phyloP scores from a whole-genome alignment of 2,113 vertebrate genomes.

The Syrrhaptes paradoxus region DNA sequence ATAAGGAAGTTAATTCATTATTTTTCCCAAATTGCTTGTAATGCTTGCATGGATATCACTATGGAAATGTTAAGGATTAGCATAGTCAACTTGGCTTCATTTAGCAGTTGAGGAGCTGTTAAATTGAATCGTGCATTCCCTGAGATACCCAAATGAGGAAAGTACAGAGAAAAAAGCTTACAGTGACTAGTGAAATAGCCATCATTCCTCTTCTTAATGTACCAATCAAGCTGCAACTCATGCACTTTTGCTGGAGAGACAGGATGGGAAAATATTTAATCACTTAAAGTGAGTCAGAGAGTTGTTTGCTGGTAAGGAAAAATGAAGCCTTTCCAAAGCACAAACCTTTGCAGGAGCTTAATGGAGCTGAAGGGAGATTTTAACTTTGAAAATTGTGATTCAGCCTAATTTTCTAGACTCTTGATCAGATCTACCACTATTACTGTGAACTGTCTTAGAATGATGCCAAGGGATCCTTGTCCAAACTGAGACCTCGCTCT shows the following conservation, averaged over 20 bases:
- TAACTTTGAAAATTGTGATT: not conserved
- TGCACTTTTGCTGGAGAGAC: not conserved
- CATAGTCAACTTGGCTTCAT: constrained; percentile 14
- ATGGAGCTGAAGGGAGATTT: not conserved
- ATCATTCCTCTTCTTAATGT: not conserved
- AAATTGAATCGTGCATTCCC: not conserved
- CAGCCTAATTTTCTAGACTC: not conserved
- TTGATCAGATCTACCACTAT: not conserved
- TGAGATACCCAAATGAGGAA: not conserved
- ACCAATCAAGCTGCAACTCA: not conserved
- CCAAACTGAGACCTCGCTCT: not conserved
- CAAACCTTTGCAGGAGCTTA: not conserved
- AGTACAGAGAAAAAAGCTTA: not conserved
- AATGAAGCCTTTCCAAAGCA: not conserved
- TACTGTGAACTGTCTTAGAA: not conserved
- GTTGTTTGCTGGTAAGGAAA: not conserved
- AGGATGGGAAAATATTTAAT: not conserved
- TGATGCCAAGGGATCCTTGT: not conserved
- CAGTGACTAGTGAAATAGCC: not conserved
- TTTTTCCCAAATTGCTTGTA: not conserved
- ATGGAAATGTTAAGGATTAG: not conserved
- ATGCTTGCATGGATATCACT: not conserved
- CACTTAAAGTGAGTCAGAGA: not conserved
- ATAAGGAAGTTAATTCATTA: not conserved
- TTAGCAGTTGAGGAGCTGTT: constrained; percentile 28